Evolutionary conservation across 2,888 invertebrate species (phyloP), one percentile per base, ranked within the genome.

Genomic region (Chloroclystis v-ata): DNA sequence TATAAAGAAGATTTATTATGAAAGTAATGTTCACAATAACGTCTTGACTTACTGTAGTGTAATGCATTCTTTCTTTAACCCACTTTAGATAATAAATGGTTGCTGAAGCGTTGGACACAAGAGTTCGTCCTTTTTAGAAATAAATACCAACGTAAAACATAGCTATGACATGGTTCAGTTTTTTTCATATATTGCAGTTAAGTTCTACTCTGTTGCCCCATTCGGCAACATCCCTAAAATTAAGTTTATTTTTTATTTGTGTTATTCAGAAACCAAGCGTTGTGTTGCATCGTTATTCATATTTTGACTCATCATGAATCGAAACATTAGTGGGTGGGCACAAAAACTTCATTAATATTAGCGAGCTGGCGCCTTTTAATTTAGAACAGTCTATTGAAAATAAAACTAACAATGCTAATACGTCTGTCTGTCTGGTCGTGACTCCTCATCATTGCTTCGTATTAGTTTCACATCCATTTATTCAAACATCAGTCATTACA

Each of bases 331-430:
- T 46, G 46, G 45, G 41, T 35, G 26, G 37, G 16, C 25, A 47
- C 51, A 56, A 56, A 59, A 54, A 49, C 46, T 38, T 38, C 44
- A 54, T 54, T 41, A 51, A 49, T 54, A 54, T 59, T 54, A 45
- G 54, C 52, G 47, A 43, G 56, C 48, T 53, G 61, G 60, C 59
- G 59, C 59, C 61, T 60, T 49, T 52, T 52, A 52, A 58, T 59
- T 63, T 56, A 64, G 68, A 67, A 69, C 59, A 60, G 62, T 65
- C 65, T 63, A 70, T 72, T 72, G 64, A 69, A 75, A 76, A 69
- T 64, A 77, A 79, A 79, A 77, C 75, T 79, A 77, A 80, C 74
- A 80, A 76, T 72, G 60, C 69, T 81, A 82, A 81, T 82, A 79
- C 71, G 63, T 67, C 66, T 79, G 78, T 65, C 67, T 63, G 66